These are phyloP conservation scores for Balanococcus diminutus DNA, from an alignment of 2,888 invertebrate genomes.

Conservation along the genomic window DNA sequence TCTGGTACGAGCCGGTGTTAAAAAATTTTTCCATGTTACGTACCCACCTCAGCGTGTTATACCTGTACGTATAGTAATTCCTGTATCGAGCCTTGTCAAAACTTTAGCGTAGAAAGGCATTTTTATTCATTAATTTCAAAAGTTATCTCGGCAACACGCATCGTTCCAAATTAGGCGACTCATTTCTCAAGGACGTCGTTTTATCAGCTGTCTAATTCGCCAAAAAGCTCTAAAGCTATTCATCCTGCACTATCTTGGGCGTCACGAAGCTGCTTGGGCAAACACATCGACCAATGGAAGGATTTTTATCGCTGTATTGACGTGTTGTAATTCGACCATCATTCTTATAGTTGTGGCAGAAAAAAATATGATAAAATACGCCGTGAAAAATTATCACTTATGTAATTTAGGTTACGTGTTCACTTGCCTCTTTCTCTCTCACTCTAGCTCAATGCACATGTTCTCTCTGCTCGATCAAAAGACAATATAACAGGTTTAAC, in stretches of 20 bases:
- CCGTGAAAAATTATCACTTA: conserved; percentile 18
- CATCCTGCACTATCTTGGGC: background rate
- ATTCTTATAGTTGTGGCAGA: background rate
- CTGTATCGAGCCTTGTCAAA: background rate
- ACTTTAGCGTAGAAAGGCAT: background rate
- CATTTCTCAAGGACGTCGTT: background rate
- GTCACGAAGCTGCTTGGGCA: background rate
- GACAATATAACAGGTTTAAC: conserved; percentile 21
- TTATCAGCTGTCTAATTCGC: conserved; percentile 14
- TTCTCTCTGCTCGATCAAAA: background rate
- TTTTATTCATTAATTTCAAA: background rate
- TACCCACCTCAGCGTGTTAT: background rate
- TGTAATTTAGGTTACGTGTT: conserved; percentile 10
- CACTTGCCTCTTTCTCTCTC: background rate
- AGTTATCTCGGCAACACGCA: background rate
- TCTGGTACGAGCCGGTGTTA: background rate
- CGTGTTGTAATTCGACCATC: background rate
- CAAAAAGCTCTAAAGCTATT: background rate
- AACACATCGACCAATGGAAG: background rate
- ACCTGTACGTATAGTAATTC: background rate
- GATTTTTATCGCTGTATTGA: background rate
- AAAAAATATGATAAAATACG: background rate
- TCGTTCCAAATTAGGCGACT: background rate
- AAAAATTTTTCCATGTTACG: background rate
- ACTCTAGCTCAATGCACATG: background rate